Base-by-base conservation (phyloP, 1,140 invertebrate genomes). In the Dendroctonus valens region DNA sequence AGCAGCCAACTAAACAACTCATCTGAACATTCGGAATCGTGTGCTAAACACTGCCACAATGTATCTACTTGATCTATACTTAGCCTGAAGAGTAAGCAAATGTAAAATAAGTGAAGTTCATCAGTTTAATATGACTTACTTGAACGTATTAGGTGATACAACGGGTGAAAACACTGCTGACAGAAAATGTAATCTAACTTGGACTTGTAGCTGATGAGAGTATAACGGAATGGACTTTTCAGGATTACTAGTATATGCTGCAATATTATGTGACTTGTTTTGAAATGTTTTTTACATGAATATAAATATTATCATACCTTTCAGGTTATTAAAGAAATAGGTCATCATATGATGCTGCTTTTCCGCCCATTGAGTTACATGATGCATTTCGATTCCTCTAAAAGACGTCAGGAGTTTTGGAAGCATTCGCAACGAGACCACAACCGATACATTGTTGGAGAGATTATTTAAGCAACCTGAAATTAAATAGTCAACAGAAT, bases 1-100 rank as follows among this genome's bases (percentile, higher is more conserved):
- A 95, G 81, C 42, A 97, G 80, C 94, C 95, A 97, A 68, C 89
- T 92, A 74, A 96, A 94, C 12, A 96, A 84, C 73, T 96, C 94
- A 77, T 98, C 94, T 0, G 90, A 87, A 72, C 91, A 93, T 64
- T 91, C 89, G 0, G 84, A 78, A 78, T 94, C 90, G 46, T 88
- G 86, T 0, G 93, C 92, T 39, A 97, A 81, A 80, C 93, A 96
- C 65, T 89, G 86, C 95, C 94, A 97, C 6, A 97, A 76, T 14
- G 87, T 89, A 75, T 97, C 93, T 14, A 97, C 86, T 81, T 97
- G 94, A 58, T 94, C 91, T 50, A 94, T 82, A 69, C 86, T 94
- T 59, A 97, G 79, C 64, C 91, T 92, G 75, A 49, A 79, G 77
- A 59, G 1, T 53, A 15, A 7, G 4, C 12, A 59, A 11, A 41